Base-by-base conservation (phyloP, 2,797 vertebrate species). In the Aselliscus stoliczkanus region DNA sequence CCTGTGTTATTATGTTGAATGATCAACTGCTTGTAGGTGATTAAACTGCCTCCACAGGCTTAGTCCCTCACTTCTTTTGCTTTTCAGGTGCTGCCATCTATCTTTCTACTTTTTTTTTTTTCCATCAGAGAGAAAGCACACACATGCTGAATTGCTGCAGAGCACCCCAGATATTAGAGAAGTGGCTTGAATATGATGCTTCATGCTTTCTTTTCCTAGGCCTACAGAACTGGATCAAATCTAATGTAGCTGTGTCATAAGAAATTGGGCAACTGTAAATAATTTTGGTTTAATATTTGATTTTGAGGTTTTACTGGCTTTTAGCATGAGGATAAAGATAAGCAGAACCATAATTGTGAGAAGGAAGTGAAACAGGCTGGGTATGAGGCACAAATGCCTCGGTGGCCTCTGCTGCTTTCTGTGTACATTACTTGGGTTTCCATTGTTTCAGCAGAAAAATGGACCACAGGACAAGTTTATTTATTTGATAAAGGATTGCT, bases 21-120 rank as follows among this genome's bases (percentile, higher is more conserved):
- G 96, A 97, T 80, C 96, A 95, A 96, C 86, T 96, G 15, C 90
- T 96, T 92, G 47, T 3, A 82, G 92, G 83, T 96, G 94, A 96
- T 96, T 94, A 50, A 69, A 90, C 39, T 94, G 62, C 58, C 93
- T 95, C 96, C 73, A 13, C 5, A 64, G 94, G 67, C 83, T 27
- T 27, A 73, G 73, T 47, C 58, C n/a, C 72, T 82, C 42, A 42
- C 73, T 94, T 90, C n/a, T 67, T 83, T 90, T 34, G 4, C 72
- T 95, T 96, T 95, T 67, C 90, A 93, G 89, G 87, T 93, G 80
- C 80, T 70, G 29, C 58, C 64, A 79, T 90, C 79, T 69, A 77
- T 93, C 69, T 97, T 93, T 81, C 56, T 42, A 54, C 42, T 54
- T 70, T 72, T 92, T 4, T 92, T 4, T 88, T 88, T 86, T 83